Evolutionary conservation across 2,888 invertebrate genomes (phyloP).

Genomic region (Mythimna ferrago): DNA sequence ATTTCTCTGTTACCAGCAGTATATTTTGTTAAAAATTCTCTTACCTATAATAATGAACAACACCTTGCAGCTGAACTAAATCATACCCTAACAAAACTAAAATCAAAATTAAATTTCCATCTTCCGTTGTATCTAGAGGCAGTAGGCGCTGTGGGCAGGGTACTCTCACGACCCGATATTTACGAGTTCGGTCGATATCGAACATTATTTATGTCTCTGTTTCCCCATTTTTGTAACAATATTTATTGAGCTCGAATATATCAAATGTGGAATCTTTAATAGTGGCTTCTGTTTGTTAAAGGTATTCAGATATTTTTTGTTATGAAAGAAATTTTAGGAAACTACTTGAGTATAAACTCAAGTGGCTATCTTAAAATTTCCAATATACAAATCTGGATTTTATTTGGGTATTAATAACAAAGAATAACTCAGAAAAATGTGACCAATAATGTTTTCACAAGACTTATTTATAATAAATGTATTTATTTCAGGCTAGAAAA

Average conservation of each 20-base stretch:
- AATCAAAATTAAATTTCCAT: constrained; percentile 61
- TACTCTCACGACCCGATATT: constrained; percentile 82
- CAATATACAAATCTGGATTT: too few relatives aligned
- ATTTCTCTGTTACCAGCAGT: not conserved
- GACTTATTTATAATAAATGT: too few relatives aligned
- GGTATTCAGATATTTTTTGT: constrained; percentile 45
- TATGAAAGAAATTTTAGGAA: not conserved
- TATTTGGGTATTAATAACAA: too few relatives aligned
- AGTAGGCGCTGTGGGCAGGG: constrained; percentile 72
- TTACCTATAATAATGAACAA: constrained; percentile 35
- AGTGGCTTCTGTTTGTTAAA: constrained; percentile 61
- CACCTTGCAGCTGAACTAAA: constrained; percentile 30
- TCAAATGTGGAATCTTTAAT: constrained; percentile 62
- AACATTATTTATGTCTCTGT: constrained; percentile 87
- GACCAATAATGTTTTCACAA: too few relatives aligned
- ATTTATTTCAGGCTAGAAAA: too few relatives aligned
- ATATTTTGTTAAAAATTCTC: constrained; percentile 22
- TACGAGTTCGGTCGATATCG: constrained; percentile 80
- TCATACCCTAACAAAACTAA: constrained; percentile 52
- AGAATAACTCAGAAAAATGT: too few relatives aligned
- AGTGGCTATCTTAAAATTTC: too few relatives aligned
- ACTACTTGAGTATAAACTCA: too few relatives aligned
- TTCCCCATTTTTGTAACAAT: constrained; percentile 77
- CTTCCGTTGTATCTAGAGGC: constrained; percentile 56
- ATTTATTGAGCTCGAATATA: constrained; percentile 68